phyloP scores from a whole-genome alignment of 1,140 invertebrate genomes.

The Semibalanus balanoides region DNA sequence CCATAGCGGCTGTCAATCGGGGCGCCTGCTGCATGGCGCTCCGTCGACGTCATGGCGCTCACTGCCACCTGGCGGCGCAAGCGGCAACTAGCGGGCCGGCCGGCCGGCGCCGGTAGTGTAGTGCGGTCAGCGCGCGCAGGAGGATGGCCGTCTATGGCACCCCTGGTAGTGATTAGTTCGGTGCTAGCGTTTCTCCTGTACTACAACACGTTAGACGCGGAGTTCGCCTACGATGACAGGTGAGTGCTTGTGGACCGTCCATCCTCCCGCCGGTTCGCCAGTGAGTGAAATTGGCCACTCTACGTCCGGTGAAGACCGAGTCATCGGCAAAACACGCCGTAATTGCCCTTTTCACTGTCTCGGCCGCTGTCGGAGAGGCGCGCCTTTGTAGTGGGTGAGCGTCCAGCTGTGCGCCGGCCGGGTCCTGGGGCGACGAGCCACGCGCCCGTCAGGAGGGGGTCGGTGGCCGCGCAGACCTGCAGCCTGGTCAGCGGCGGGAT shows the following conservation, averaged over 20 bases:
- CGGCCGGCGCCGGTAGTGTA: neutral
- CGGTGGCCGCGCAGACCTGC: too few species aligned
- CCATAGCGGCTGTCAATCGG: neutral
- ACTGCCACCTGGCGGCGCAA: neutral
- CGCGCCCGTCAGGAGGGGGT: too few species aligned
- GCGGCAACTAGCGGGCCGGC: neutral
- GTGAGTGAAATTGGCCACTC: neutral
- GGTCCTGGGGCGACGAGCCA: too few species aligned
- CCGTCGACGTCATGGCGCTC: neutral
- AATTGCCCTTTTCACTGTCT: neutral
- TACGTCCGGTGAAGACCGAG: neutral
- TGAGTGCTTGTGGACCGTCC: conserved; percentile 17
- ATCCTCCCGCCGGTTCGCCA: neutral
- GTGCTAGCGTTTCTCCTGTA: conserved; percentile 23
- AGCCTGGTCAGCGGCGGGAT: too few species aligned
- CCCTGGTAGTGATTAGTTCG: neutral
- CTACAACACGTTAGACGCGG: conserved; percentile 24
- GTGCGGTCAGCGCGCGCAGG: neutral
- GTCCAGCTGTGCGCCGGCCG: too few species aligned
- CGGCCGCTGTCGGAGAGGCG: neutral
- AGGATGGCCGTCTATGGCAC: conserved; percentile 3
- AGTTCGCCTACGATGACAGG: conserved; percentile 27
- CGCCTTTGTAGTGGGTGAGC: too few species aligned
- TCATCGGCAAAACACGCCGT: neutral
- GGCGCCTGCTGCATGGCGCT: neutral